Conservation (phyloP, 2,888 invertebrate genomes). For the Lasioglossum morio region DNA sequence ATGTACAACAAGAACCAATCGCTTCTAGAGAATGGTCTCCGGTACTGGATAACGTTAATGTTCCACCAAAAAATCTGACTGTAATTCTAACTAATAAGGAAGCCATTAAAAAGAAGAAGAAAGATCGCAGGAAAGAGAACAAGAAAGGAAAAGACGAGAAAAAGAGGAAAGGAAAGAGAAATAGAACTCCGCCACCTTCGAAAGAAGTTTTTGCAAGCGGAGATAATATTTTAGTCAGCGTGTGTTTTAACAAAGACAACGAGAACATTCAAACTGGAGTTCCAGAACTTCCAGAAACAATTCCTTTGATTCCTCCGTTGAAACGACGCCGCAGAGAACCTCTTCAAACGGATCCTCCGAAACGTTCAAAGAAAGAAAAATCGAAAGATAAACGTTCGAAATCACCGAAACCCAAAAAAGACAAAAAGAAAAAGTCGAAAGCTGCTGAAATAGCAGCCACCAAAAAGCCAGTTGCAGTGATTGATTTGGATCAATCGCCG, state of each 20-base stretch:
- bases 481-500: constrained; percentile 93
- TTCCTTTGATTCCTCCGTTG: constrained; percentile 80
- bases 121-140: constrained; percentile 85
- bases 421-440: constrained; percentile 83
- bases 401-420: constrained; percentile 81
- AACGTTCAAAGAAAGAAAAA: constrained; percentile 83
- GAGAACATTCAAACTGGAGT: constrained; percentile 70
- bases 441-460: constrained; percentile 85
- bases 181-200: constrained; percentile 88
- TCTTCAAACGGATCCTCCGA: constrained; percentile 76
- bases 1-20: constrained; percentile 73
- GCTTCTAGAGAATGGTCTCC: constrained; percentile 86
- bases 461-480: constrained; percentile 93
- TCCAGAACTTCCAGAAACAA: constrained; percentile 80
- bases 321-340: constrained; percentile 84
- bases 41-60: constrained; percentile 82
- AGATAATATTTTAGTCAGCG: constrained; percentile 96
- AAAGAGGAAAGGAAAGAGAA: constrained; percentile 81
- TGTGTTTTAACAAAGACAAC: constrained; percentile 92
- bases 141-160: constrained; percentile 83
- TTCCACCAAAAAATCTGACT: constrained; percentile 86
- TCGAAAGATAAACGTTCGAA: constrained; percentile 80
- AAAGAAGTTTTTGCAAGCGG: constrained; percentile 97
- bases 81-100: constrained; percentile 88
- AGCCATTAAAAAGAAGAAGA: constrained; percentile 85